Conservation (phyloP, 2,888 invertebrate species). For the Hirtodrosophila cameraria region DNA sequence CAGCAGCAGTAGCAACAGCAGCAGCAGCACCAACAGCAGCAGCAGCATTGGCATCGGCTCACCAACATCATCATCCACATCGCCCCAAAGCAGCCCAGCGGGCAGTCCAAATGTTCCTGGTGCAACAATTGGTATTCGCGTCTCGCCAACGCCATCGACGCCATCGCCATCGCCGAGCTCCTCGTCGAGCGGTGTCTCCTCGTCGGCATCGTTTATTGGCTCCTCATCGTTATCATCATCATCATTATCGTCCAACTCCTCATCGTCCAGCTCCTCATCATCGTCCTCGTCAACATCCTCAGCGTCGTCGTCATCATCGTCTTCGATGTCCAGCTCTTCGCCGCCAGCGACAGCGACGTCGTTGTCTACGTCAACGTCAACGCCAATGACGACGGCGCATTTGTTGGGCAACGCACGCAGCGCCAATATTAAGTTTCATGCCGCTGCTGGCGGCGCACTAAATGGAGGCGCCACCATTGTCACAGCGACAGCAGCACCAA, state of each 20-base stretch:
- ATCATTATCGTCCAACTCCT: slow-evolving; percentile 46
- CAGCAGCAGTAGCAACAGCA: slow-evolving; percentile 29
- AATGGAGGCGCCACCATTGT: slow-evolving; percentile 64
- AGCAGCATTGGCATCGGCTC: slow-evolving; percentile 21
- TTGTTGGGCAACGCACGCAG: slow-evolving; percentile 51
- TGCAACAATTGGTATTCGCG: slow-evolving; percentile 77
- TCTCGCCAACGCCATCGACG: slow-evolving; percentile 83
- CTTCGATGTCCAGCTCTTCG: slow-evolving; percentile 36
- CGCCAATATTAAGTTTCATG: slow-evolving; percentile 52
- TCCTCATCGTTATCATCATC: slow-evolving; percentile 54
- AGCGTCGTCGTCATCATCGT: slow-evolving; percentile 58
- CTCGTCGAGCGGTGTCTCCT: slow-evolving; percentile 83
- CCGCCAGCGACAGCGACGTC: slow-evolving; percentile 49
- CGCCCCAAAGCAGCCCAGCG: slow-evolving; percentile 60
- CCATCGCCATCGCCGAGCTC: slow-evolving; percentile 84
- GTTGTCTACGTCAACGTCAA: slow-evolving; percentile 73
- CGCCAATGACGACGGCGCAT: slow-evolving; percentile 49
- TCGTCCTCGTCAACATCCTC: slow-evolving; percentile 49
- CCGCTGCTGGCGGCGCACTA: slow-evolving; percentile 41
- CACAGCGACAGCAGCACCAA: slow-evolving; percentile 66
- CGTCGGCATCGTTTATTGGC: slow-evolving; percentile 75
- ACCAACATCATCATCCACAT: slow-evolving; percentile 20
- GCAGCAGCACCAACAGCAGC: slow-evolving; percentile 19
- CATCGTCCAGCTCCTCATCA: slow-evolving; percentile 47
- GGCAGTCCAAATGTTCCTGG: slow-evolving; percentile 63